These are phyloP conservation scores for Phalanger gymnotis DNA, from an alignment of 2,797 vertebrate genomes.

Conservation along the genomic window DNA sequence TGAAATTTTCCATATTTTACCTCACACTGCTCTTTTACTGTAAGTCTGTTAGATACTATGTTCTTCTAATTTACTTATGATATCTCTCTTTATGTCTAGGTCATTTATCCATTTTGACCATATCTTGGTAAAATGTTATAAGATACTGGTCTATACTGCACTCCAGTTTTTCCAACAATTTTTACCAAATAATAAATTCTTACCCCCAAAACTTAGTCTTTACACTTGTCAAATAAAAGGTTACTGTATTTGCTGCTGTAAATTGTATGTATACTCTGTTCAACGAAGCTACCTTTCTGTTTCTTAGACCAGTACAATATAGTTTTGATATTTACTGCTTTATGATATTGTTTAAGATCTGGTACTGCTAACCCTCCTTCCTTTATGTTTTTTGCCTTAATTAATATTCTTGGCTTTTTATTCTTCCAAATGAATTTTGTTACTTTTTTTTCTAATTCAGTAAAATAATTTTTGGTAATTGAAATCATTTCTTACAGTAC, in stretches of 20 bases:
- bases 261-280: not conserved
- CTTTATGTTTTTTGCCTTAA: not conserved
- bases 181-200: not conserved
- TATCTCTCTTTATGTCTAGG: not conserved
- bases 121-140: not conserved
- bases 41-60: not conserved
- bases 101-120: not conserved
- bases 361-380: not conserved
- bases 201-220: not conserved
- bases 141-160: not conserved
- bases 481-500: not conserved
- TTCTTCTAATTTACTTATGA: not conserved
- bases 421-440: not conserved
- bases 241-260: not conserved
- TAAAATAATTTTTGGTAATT: not conserved
- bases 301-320: not conserved
- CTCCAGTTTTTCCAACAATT: not conserved
- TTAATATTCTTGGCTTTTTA: not conserved
- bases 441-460: not conserved
- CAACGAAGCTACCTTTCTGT: not conserved
- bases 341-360: not conserved
- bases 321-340: not conserved
- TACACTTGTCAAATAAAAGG: not conserved
- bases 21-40: not conserved
- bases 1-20: not conserved